Evolutionary conservation across 2,113 vertebrate species (phyloP).

Genomic region (Bubalus kerabau): DNA sequence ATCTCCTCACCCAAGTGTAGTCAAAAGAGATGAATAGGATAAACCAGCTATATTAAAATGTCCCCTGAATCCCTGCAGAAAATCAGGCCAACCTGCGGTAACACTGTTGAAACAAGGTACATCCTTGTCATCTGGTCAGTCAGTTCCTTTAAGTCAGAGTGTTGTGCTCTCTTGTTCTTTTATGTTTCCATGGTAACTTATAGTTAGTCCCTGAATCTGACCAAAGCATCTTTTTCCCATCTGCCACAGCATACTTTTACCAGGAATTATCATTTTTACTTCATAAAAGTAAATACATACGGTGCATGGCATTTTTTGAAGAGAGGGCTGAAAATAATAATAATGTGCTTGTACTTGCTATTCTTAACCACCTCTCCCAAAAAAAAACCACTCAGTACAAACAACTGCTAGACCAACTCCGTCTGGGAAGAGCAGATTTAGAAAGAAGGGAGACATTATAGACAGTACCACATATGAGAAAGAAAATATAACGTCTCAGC

Average conservation of each 20-base stretch:
- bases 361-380: constrained; percentile 60
- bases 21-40: not conserved
- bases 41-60: not conserved
- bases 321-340: constrained; percentile 68
- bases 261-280: constrained; percentile 56
- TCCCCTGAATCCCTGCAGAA: not conserved
- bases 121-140: not conserved
- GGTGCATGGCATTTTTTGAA: constrained; percentile 41
- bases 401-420: constrained; percentile 65
- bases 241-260: not conserved
- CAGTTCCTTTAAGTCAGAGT: not conserved
- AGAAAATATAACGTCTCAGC: constrained; percentile 45
- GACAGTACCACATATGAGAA: constrained; percentile 51
- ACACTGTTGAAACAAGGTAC: not conserved
- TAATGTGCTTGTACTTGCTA: constrained; percentile 64
- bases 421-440: constrained; percentile 75
- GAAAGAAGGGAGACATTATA: constrained; percentile 67
- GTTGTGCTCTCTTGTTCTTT: not conserved
- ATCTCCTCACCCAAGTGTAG: not conserved
- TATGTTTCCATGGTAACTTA: not conserved
- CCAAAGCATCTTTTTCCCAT: constrained; percentile 42
- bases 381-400: constrained; percentile 72
- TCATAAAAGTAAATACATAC: constrained; percentile 43
- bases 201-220: not conserved
- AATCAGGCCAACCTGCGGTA: not conserved